Conservation (phyloP, 2,797 vertebrate genomes). For the Coregonus sp. region DNA sequence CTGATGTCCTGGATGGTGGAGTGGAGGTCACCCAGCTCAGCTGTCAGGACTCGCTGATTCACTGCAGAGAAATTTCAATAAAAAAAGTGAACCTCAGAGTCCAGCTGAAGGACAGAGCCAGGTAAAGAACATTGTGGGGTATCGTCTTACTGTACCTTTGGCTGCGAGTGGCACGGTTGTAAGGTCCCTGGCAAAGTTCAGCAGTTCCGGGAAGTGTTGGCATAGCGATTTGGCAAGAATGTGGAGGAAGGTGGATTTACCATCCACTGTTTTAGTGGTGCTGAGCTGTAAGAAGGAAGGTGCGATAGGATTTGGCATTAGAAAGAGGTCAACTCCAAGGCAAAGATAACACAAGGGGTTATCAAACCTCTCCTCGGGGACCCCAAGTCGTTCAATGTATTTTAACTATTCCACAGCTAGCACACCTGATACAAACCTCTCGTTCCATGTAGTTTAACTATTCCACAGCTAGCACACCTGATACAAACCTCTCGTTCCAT, state of each 20-base stretch:
- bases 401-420: too few relatives aligned
- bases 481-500: too few relatives aligned
- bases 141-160: constrained; percentile 82
- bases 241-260: constrained; percentile 97
- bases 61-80: constrained; percentile 69
- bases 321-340: background rate
- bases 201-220: constrained; percentile 97
- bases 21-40: constrained; percentile 91
- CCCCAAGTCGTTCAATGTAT: too few relatives aligned
- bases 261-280: constrained; percentile 97
- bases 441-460: too few relatives aligned
- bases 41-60: constrained; percentile 88
- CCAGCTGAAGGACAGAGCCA: background rate
- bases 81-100: background rate
- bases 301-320: background rate
- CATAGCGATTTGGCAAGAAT: constrained; percentile 97
- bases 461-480: too few relatives aligned
- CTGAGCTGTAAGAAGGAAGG: constrained; percentile 80
- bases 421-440: too few relatives aligned
- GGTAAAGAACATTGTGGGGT: background rate
- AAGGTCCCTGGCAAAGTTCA: constrained; percentile 93
- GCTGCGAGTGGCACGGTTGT: constrained; percentile 91
- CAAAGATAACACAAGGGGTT: background rate
- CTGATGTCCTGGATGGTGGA: constrained; percentile 90
- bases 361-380: too few relatives aligned